A percentile compares a stretch with the other conserved stretches of the same genome.
Evolutionary conservation across 2,113 vertebrate species (phyloP).

Genomic region (Platysteira castanea): DNA sequence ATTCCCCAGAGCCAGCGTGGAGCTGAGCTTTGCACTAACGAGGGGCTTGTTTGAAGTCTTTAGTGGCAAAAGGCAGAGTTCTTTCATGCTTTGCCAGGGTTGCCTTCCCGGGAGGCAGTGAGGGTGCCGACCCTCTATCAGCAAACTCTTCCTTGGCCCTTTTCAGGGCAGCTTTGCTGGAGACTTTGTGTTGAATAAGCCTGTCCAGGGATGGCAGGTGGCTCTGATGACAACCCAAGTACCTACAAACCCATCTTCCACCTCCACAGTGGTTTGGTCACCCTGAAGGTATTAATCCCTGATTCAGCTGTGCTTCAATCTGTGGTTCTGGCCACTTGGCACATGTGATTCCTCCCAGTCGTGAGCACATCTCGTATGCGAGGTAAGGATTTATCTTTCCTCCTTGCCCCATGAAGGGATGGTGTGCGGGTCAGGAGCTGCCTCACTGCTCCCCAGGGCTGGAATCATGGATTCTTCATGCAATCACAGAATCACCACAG

Average conservation of each 20-base stretch:
- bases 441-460: background rate
- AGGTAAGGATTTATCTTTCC: background rate
- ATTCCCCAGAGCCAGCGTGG: background rate
- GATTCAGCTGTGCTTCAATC: background rate
- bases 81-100: background rate
- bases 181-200: background rate
- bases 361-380: fast-evolving
- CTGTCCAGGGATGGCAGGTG: background rate
- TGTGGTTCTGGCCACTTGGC: background rate
- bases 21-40: background rate
- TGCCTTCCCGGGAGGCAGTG: background rate
- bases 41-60: background rate
- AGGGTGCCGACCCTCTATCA: background rate
- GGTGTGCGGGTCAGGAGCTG: background rate
- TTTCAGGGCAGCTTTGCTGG: background rate
- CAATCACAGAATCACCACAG: background rate
- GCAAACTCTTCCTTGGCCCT: background rate
- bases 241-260: background rate
- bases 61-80: background rate
- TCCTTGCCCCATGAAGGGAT: background rate
- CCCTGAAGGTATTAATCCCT: background rate
- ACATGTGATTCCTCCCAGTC: fast-evolving
- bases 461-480: background rate
- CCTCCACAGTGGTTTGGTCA: background rate
- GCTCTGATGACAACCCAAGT: background rate